Base-by-base conservation (phyloP, 1,140 invertebrate species). In the Ericerus pela region DNA sequence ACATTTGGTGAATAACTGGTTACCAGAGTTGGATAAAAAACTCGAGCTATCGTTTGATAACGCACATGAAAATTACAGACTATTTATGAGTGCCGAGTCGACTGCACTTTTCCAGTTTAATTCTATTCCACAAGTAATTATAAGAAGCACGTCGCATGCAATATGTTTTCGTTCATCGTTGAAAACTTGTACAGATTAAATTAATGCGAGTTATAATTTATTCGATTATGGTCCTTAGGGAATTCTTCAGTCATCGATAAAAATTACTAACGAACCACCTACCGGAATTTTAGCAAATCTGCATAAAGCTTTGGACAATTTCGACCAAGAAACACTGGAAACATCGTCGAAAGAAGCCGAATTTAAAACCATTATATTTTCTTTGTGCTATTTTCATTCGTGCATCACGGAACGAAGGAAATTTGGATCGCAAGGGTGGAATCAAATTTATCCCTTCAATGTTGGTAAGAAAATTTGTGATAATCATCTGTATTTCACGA, bases 381-480 rank as follows among this genome's bases (percentile, higher is more conserved):
- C 88, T 0, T 73, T 97, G 0, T 96, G 92, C 65, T 97, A 96
- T 67, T 97, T 95, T 71, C 93, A 97, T 68, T 91, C 92, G 18
- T 90, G 93, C 0, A 83, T 96, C 1, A 85, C 86, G 14, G 91
- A 96, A 69, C 73, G 92, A 60, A 75, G 87, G 20, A 95, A 95
- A 71, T 96, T 96, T 70, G 93, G 91, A 1, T 79, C 92, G 1
- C 90, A 95, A 72, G 92, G 92, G 31, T 96, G 91, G 91, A 96
- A 96, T 67, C 77, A 77, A 70, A 75, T 80, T 61, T 78, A 78
- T 62, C 76, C 75, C 11, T 78, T 78, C 58, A 77, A 75, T 62
- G 69, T 71, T 38, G 73, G 70, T 67, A 41, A 53, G 66, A n/a
- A n/a, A n/a, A n/a, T n/a, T n/a, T n/a, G n/a, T n/a, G n/a, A n/a